Conservation (phyloP, 1,140 invertebrate genomes). For the Tetraneura akinire region DNA sequence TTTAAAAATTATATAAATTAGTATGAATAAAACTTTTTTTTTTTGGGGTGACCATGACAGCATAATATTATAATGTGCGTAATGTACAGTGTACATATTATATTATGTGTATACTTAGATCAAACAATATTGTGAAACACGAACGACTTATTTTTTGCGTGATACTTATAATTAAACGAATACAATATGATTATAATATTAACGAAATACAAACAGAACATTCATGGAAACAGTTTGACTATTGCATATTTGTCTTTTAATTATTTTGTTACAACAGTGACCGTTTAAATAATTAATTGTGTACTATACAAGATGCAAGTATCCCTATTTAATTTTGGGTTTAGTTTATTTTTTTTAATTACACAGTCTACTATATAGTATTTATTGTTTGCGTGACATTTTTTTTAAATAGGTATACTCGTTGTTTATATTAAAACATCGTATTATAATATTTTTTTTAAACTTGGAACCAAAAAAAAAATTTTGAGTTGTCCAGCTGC, state of each 20-base stretch:
- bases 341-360: constrained; percentile 23
- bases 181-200: constrained; percentile 8
- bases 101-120: too few relatives aligned
- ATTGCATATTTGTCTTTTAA: constrained; percentile 22
- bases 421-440: constrained; percentile 22
- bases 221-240: background rate
- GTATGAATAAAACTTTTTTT: too few relatives aligned
- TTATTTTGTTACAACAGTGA: background rate
- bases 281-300: constrained; percentile 40
- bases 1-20: too few relatives aligned
- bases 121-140: background rate
- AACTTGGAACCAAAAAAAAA: background rate
- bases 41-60: too few relatives aligned
- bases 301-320: background rate
- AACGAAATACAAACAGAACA: constrained; percentile 32
- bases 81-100: too few relatives aligned
- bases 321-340: background rate
- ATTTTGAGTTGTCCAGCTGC: constrained; percentile 2
- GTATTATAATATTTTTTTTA: background rate
- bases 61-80: too few relatives aligned
- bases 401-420: constrained; percentile 27
- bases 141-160: background rate
- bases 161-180: constrained; percentile 1
- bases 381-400: constrained; percentile 25
- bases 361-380: background rate